These are phyloP conservation scores for Tichodroma muraria DNA, from an alignment of 2,113 vertebrate genomes.

Conservation along the genomic window DNA sequence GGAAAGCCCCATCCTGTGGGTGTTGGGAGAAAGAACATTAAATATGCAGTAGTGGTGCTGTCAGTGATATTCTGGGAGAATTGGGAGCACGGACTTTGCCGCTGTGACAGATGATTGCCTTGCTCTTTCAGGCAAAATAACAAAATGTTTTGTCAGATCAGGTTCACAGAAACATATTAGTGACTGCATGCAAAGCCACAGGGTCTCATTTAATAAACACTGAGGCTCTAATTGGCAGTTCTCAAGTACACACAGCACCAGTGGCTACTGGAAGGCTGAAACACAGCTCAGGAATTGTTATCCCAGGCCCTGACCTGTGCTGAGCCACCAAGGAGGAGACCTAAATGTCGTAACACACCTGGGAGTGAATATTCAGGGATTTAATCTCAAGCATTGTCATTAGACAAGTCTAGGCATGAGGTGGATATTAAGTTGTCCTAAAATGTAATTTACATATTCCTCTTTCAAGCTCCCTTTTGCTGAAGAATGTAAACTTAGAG, in stretches of 20 bases:
- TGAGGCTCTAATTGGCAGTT: background rate
- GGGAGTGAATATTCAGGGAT: background rate
- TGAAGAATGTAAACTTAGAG: background rate
- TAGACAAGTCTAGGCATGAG: background rate
- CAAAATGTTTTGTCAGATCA: background rate
- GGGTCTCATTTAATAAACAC: background rate
- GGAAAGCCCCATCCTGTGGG: background rate
- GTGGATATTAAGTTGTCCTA: background rate
- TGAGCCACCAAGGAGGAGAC: background rate
- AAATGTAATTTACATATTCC: background rate
- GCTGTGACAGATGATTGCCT: background rate
- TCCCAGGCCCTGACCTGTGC: background rate
- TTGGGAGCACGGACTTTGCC: background rate
- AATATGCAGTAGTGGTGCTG: background rate
- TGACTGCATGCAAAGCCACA: background rate
- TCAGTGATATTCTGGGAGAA: background rate
- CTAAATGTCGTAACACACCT: background rate
- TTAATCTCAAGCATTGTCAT: too few relatives aligned
- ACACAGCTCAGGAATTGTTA: background rate
- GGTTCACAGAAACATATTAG: background rate
- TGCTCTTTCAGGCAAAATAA: background rate
- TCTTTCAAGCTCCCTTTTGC: background rate
- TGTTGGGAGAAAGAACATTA: background rate
- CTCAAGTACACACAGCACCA: background rate
- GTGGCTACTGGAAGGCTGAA: background rate